Evolutionary conservation across 1,140 invertebrate species (phyloP).

Genomic region (Drosophila pachea): DNA sequence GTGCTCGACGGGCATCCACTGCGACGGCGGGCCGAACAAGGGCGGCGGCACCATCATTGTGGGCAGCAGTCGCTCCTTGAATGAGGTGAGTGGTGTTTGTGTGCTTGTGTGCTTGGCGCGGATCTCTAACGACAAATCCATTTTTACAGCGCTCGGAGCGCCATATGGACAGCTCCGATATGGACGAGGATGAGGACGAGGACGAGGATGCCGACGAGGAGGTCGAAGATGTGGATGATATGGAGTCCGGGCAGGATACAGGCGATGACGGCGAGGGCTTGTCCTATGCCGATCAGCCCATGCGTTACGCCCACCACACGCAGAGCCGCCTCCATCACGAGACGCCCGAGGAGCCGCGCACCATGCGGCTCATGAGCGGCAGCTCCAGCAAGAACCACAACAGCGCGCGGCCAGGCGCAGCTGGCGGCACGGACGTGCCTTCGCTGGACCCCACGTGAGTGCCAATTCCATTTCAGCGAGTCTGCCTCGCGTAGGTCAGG

Average conservation of each 20-base stretch:
- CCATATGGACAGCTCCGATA: constrained; percentile 62
- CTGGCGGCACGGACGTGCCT: constrained; percentile 41
- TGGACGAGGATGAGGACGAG: constrained; percentile 64
- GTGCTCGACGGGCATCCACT: constrained; percentile 85
- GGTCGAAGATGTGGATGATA: constrained; percentile 58
- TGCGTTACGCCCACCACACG: constrained; percentile 65
- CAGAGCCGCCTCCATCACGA: constrained; percentile 71
- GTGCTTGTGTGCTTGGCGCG: not conserved
- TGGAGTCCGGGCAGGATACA: constrained; percentile 66
- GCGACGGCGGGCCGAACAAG: constrained; percentile 69
- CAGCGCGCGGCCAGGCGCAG: constrained; percentile 15
- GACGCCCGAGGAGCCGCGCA: constrained; percentile 58
- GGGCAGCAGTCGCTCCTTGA: constrained; percentile 66
- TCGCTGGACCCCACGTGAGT: constrained; percentile 74
- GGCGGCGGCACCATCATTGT: constrained; percentile 71
- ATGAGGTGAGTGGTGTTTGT: constrained; percentile 50
- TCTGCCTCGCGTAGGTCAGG: no score
- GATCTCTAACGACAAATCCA: constrained; percentile 1
- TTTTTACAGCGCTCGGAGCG: constrained; percentile 53
- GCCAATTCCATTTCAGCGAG: no score
- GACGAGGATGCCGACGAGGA: constrained; percentile 51
- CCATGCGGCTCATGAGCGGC: constrained; percentile 57
- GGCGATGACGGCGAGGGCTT: constrained; percentile 57
- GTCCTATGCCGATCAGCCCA: constrained; percentile 69
- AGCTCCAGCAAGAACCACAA: constrained; percentile 56